These are phyloP conservation scores for Rhodeus uyekii DNA, from an alignment of 2,797 vertebrate genomes.

Conservation along the genomic window DNA sequence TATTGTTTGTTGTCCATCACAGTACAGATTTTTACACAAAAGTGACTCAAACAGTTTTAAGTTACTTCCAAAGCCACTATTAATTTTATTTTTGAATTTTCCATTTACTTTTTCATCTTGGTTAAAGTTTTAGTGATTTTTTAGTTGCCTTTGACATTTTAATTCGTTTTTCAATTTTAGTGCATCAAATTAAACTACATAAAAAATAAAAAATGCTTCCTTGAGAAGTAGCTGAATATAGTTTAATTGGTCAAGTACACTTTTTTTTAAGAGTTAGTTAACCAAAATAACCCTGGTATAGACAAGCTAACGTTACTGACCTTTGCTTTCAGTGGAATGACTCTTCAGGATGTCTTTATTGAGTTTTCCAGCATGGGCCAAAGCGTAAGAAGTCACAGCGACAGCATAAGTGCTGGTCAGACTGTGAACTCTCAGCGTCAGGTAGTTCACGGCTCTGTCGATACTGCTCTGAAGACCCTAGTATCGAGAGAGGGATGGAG, in stretches of 20 bases:
- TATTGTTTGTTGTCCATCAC: neutral
- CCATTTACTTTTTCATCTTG: no score
- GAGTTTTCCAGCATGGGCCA: slow-evolving; percentile 72
- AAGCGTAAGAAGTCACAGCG: slow-evolving; percentile 82
- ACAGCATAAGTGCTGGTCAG: slow-evolving; percentile 82
- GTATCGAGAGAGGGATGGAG: neutral
- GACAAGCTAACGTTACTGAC: neutral
- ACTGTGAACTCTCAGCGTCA: slow-evolving; percentile 65
- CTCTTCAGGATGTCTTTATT: slow-evolving; percentile 34
- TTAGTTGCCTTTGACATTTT: no score
- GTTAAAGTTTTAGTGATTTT: no score
- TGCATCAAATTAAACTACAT: neutral
- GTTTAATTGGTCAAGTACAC: neutral
- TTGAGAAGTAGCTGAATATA: neutral
- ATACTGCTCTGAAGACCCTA: slow-evolving; percentile 74
- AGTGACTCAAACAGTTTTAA: no score
- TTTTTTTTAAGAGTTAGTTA: neutral
- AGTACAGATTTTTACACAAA: neutral
- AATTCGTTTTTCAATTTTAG: neutral
- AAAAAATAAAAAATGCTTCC: neutral
- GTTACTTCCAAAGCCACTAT: no score
- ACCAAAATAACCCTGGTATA: neutral
- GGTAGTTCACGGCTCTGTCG: slow-evolving; percentile 70
- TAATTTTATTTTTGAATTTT: no score
- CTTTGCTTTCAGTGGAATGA: neutral